Conservation (phyloP, 2,888 invertebrate species). For the Congeria kusceri region DNA sequence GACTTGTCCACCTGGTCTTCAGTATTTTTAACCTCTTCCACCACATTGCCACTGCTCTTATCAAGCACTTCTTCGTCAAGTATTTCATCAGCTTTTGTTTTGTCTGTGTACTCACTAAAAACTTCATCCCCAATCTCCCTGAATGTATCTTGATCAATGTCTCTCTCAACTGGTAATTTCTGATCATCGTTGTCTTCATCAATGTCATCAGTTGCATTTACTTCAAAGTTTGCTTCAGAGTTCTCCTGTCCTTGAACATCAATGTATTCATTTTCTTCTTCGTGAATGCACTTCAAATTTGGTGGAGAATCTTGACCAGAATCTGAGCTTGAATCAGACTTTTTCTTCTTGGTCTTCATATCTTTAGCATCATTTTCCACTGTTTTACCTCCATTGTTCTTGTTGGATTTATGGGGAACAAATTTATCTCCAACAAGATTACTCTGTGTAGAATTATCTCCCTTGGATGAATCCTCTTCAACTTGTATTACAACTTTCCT, state of each 20-base stretch:
- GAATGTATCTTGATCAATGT: slow-evolving; percentile 33
- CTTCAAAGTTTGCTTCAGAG: slow-evolving; percentile 16
- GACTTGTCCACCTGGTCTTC: too few relatives aligned
- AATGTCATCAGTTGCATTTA: slow-evolving; percentile 6
- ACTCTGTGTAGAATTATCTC: slow-evolving; percentile 47
- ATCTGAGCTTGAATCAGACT: not conserved
- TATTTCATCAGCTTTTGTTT: slow-evolving; percentile 30
- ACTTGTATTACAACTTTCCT: slow-evolving; percentile 61
- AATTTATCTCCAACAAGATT: slow-evolving; percentile 36
- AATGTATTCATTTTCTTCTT: slow-evolving; percentile 17
- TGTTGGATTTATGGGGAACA: slow-evolving; percentile 34
- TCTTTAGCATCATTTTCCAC: not conserved
- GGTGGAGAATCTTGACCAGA: not conserved
- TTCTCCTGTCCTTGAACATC: slow-evolving; percentile 31
- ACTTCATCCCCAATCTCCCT: slow-evolving; percentile 54
- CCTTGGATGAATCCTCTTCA: slow-evolving; percentile 59
- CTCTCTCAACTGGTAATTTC: slow-evolving; percentile 2
- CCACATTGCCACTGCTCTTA: not conserved
- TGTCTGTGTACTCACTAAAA: slow-evolving; percentile 46
- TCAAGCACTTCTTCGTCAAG: slow-evolving; percentile 28
- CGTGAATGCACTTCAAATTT: not conserved
- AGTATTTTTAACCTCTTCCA: too few relatives aligned
- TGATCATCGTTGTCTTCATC: slow-evolving; percentile 11
- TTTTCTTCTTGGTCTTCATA: not conserved
- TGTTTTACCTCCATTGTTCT: slow-evolving; percentile 20